Evolutionary conservation across 2,113 vertebrate genomes (phyloP).

Genomic region (Stictonetta naevosa): DNA sequence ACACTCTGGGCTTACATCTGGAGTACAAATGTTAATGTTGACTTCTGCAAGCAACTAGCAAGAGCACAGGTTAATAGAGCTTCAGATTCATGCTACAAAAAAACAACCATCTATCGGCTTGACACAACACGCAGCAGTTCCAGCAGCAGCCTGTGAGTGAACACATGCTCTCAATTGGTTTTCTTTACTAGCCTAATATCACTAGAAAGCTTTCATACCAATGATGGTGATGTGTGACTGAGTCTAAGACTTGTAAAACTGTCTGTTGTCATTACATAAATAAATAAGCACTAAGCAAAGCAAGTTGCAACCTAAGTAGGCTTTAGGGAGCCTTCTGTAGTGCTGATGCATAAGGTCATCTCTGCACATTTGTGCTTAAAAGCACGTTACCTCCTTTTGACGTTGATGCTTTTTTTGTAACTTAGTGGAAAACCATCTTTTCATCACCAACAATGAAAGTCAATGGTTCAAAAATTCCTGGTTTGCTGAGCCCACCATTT

Average conservation of each 20-base stretch:
- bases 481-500: not conserved
- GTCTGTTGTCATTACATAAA: not conserved
- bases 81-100: not conserved
- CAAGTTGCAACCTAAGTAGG: not conserved
- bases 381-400: not conserved
- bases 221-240: not conserved
- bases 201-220: constrained; percentile 10
- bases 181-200: not conserved
- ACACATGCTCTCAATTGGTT: not conserved
- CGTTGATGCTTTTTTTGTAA: not conserved
- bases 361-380: not conserved
- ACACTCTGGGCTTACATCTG: not conserved
- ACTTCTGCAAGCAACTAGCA: not conserved
- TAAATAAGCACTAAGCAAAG: not conserved
- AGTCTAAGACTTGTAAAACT: not conserved
- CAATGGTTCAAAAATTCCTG: not conserved
- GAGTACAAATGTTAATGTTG: not conserved
- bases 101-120: not conserved
- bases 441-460: not conserved
- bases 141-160: not conserved
- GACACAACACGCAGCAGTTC: not conserved
- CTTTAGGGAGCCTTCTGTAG: not conserved
- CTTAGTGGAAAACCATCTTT: not conserved
- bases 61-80: not conserved
- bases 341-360: not conserved